These are phyloP conservation scores for Dendroctonus valens DNA, from an alignment of 1,140 invertebrate species.

Conservation along the genomic window DNA sequence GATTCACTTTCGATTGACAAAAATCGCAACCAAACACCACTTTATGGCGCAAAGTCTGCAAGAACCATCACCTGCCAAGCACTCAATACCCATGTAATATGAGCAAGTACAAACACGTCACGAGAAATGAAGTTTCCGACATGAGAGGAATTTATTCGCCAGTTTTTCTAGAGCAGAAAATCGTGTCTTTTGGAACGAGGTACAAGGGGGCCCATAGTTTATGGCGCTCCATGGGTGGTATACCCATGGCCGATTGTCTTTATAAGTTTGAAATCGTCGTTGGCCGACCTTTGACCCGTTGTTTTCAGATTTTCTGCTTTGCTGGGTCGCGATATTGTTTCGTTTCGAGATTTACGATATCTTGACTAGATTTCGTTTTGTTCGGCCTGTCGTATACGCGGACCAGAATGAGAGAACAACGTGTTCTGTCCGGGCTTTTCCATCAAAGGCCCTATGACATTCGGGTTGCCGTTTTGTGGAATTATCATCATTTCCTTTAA, in stretches of 20 bases:
- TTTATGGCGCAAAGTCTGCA: not conserved
- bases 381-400: not conserved
- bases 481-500: too few relatives aligned
- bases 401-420: not conserved
- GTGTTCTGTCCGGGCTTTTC: too few relatives aligned
- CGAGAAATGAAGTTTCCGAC: conserved; percentile 16
- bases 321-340: conserved; percentile 24
- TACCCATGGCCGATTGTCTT: conserved; percentile 28
- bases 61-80: not conserved
- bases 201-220: conserved; percentile 25
- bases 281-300: conserved; percentile 15
- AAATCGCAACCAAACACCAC: too few relatives aligned
- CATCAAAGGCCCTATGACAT: too few relatives aligned
- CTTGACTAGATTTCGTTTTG: conserved; percentile 3
- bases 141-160: conserved; percentile 13
- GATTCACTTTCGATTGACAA: too few relatives aligned
- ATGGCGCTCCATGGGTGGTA: conserved; percentile 28
- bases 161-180: conserved; percentile 23
- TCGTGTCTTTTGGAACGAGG: conserved; percentile 22
- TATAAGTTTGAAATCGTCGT: conserved; percentile 19
- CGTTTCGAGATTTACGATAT: conserved; percentile 23
- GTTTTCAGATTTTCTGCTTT: conserved; percentile 28
- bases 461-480: too few relatives aligned
- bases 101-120: not conserved
- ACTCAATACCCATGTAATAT: not conserved